Percentiles rank a stretch among this genome's conserved stretches.
Conservation (phyloP, 2,888 invertebrate genomes). For the Cyclophora punctaria region DNA sequence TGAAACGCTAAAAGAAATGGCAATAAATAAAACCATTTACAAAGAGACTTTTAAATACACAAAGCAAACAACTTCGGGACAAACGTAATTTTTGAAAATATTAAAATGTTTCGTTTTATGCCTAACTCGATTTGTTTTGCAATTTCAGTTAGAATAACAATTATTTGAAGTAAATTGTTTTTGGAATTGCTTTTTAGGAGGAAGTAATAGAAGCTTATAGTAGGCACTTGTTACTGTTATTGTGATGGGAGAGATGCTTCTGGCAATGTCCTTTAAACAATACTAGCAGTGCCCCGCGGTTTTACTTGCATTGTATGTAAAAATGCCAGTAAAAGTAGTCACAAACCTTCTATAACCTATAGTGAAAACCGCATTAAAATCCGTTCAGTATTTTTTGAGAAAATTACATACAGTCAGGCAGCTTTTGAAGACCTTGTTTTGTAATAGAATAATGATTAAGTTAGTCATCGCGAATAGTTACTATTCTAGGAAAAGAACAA, state of each 20-base stretch:
- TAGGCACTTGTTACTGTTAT: slow-evolving; percentile 1
- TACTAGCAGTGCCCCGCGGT: too few species aligned
- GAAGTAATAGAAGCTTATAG: slow-evolving; percentile 7
- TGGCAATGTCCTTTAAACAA: background rate
- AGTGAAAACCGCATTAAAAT: too few species aligned
- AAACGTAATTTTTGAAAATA: slow-evolving; percentile 26
- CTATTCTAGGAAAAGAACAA: too few species aligned
- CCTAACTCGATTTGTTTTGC: slow-evolving; percentile 11
- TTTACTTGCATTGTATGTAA: too few species aligned
- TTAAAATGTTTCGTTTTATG: slow-evolving; percentile 23
- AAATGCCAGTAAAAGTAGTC: too few species aligned
- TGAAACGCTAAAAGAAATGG: too few species aligned
- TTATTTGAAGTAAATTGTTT: slow-evolving; percentile 7
- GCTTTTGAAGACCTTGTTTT: too few species aligned
- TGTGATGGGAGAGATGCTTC: slow-evolving; percentile 1
- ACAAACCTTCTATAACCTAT: too few species aligned
- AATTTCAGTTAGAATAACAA: slow-evolving; percentile 6
- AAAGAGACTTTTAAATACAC: slow-evolving; percentile 32
- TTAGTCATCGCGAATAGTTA: too few species aligned
- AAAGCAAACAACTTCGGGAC: slow-evolving; percentile 30
- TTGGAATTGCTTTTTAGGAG: slow-evolving; percentile 9
- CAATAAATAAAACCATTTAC: slow-evolving; percentile 6
- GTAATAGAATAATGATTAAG: too few species aligned
- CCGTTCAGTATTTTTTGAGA: too few species aligned
- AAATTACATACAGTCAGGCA: too few species aligned